Conservation (phyloP, 2,888 invertebrate species). For the Caenorhabditis sp. region DNA sequence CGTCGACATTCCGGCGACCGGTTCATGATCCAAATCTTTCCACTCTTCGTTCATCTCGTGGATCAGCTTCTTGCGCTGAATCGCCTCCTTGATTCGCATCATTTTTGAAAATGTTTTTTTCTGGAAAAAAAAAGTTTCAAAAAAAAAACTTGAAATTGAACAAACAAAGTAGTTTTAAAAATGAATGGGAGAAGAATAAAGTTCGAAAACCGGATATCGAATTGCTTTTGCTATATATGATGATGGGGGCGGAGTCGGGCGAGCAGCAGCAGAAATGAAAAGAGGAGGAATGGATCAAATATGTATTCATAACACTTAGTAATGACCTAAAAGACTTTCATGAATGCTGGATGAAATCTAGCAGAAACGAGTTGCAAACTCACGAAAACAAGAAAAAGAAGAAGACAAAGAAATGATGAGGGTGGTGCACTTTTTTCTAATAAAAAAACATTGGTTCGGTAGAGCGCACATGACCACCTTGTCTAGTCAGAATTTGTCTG, state of each 20-base stretch:
- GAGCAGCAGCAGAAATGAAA: neutral
- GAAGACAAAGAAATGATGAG: neutral
- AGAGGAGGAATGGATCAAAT: neutral
- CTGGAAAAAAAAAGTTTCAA: neutral
- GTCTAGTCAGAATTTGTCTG: no score
- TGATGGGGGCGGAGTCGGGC: neutral
- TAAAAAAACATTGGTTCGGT: no score
- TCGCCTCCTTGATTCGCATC: conserved; percentile 69
- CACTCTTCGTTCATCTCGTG: conserved; percentile 67
- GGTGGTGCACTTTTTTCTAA: no score
- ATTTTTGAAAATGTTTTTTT: conserved; percentile 42
- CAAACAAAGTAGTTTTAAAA: neutral
- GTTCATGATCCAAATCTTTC: conserved; percentile 36
- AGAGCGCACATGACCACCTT: no score
- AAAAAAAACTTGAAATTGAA: neutral
- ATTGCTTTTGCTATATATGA: neutral
- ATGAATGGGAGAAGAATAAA: neutral
- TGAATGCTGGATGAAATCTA: neutral
- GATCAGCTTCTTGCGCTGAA: conserved; percentile 62
- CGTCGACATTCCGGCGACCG: neutral
- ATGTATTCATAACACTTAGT: conserved; percentile 1
- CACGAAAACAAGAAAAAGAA: neutral
- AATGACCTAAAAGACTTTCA: neutral
- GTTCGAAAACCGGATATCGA: neutral
- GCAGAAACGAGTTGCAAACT: neutral